Evolutionary conservation across 2,888 invertebrate species (phyloP).

Genomic region (Sisyra terminalis): DNA sequence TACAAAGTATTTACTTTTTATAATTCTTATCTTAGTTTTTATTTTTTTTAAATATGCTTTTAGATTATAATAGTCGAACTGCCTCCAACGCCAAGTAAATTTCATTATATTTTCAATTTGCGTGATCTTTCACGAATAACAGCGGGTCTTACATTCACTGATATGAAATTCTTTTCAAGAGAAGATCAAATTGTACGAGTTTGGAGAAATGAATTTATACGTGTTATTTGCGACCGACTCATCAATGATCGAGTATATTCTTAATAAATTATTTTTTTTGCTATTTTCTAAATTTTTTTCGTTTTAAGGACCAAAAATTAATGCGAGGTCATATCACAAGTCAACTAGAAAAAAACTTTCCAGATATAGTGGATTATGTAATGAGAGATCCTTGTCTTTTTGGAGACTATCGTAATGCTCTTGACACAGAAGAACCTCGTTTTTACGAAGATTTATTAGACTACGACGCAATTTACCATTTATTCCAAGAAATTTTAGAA

Average conservation of each 20-base stretch:
- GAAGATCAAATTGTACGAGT: constrained; percentile 59
- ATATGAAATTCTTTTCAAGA: constrained; percentile 49
- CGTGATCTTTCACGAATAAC: constrained; percentile 76
- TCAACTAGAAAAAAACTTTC: constrained; percentile 41
- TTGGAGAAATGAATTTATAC: constrained; percentile 80
- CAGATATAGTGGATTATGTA: constrained; percentile 45
- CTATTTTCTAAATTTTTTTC: constrained; percentile 5
- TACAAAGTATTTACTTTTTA: constrained; percentile 43
- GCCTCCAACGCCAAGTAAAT: constrained; percentile 83
- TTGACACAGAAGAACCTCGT: constrained; percentile 61
- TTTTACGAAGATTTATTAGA: constrained; percentile 81
- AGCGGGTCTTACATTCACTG: constrained; percentile 64
- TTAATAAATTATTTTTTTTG: constrained; percentile 1
- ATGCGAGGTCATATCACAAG: constrained; percentile 41
- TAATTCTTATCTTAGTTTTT: constrained; percentile 1
- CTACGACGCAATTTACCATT: constrained; percentile 72
- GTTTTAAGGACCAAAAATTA: constrained; percentile 41
- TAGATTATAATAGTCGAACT: constrained; percentile 57
- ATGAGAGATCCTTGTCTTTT: constrained; percentile 71
- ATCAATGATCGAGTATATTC: constrained; percentile 40
- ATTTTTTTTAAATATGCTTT: constrained; percentile 10
- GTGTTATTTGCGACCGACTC: constrained; percentile 77
- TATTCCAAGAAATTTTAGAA: constrained; percentile 80
- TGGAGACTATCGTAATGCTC: constrained; percentile 77
- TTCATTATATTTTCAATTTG: constrained; percentile 90